Evolutionary conservation across 2,888 invertebrate genomes (phyloP).

Genomic region (Gasteruption jaculator): DNA sequence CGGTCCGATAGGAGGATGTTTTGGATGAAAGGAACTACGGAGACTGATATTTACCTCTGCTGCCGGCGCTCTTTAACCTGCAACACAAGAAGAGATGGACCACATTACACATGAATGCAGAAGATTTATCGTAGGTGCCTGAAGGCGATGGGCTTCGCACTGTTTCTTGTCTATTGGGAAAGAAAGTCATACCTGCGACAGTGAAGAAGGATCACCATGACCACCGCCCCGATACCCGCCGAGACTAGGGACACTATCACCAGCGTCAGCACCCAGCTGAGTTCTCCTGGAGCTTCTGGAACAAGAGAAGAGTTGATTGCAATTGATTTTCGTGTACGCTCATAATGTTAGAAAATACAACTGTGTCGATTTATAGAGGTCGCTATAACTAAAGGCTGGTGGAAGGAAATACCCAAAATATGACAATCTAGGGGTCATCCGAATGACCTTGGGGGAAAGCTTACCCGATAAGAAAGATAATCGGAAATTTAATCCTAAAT

Average conservation of each 20-base stretch:
- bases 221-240: conserved; percentile 66
- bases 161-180: too few relatives aligned
- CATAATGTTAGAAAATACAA: conserved; percentile 1
- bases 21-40: too few relatives aligned
- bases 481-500: too few relatives aligned
- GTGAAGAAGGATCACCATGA: conserved; percentile 68
- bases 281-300: conserved; percentile 60
- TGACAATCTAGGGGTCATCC: too few relatives aligned
- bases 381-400: conserved; percentile 18
- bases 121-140: too few relatives aligned
- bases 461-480: too few relatives aligned
- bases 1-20: too few relatives aligned
- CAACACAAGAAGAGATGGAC: conserved; percentile 35
- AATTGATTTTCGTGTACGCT: neutral
- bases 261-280: conserved; percentile 67
- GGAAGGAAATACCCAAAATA: too few relatives aligned
- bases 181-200: conserved; percentile 69
- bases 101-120: conserved; percentile 22
- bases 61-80: conserved; percentile 46
- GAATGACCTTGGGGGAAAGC: too few relatives aligned
- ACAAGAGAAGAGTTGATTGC: conserved; percentile 31
- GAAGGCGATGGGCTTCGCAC: too few relatives aligned
- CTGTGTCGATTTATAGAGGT: neutral
- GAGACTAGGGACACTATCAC: conserved; percentile 69
- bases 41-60: conserved; percentile 42